Conservation (phyloP, 1,140 invertebrate genomes). For the Aphelenchoides besseyi region DNA sequence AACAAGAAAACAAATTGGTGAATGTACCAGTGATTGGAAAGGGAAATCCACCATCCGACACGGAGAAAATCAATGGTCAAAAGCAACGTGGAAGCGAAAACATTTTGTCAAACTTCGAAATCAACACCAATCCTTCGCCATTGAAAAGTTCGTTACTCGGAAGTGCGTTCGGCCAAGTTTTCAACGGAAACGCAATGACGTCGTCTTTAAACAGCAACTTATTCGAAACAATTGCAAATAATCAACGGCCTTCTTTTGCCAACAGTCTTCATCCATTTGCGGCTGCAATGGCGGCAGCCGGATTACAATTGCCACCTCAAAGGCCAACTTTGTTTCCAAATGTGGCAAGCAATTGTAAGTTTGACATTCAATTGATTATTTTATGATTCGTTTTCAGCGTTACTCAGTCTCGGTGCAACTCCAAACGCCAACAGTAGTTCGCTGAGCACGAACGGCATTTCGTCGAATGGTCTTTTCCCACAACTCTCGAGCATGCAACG, state of each 20-base stretch:
- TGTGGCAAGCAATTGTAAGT: neutral
- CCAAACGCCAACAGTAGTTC: neutral
- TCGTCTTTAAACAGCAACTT: no score
- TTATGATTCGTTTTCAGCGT: neutral
- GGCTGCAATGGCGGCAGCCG: neutral
- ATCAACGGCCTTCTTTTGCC: neutral
- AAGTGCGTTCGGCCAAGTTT: neutral
- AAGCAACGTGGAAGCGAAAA: neutral
- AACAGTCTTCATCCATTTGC: neutral
- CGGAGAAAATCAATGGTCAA: neutral
- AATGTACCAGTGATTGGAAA: conserved; percentile 48
- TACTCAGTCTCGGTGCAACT: conserved; percentile 1
- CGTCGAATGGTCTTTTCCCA: conserved; percentile 10
- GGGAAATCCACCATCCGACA: conserved; percentile 23
- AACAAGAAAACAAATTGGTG: conserved; percentile 38
- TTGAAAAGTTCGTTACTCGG: neutral
- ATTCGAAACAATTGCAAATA: no score
- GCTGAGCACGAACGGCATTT: neutral
- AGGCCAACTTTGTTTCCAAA: neutral
- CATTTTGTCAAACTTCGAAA: neutral
- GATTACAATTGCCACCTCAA: neutral
- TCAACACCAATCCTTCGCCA: neutral
- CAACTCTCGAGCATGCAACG: conserved; percentile 17
- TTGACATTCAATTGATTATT: no score
- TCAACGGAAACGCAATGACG: neutral